Evolutionary conservation across 2,797 vertebrate species (phyloP).

Genomic region (Etheostoma nigrum): DNA sequence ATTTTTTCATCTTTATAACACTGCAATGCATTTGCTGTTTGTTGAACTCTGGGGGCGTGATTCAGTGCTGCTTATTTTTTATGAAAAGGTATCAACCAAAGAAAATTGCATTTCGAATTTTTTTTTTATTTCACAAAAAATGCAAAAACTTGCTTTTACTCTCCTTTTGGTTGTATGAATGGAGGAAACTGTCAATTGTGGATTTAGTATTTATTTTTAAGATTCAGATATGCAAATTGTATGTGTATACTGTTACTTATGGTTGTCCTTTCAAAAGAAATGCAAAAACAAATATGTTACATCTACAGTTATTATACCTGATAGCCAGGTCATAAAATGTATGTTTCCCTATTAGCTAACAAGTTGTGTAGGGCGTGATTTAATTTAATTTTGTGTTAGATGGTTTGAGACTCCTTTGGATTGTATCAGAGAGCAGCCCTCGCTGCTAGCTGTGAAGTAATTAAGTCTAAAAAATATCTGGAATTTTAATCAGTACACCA

Average conservation of each 20-base stretch:
- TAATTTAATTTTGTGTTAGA: constrained; percentile 6
- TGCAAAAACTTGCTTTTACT: background rate
- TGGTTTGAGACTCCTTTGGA: background rate
- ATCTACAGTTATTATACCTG: background rate
- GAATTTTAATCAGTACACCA: constrained; percentile 1
- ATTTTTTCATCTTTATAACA: background rate
- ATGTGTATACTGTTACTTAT: background rate
- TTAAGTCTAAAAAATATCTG: constrained; percentile 10
- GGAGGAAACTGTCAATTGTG: background rate
- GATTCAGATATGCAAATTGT: background rate
- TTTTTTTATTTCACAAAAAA: background rate
- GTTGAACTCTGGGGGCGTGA: background rate
- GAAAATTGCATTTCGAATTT: background rate
- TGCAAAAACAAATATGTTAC: background rate
- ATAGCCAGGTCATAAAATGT: background rate
- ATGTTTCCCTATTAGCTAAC: constrained; percentile 6
- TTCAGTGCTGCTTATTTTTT: background rate
- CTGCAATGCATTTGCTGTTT: background rate
- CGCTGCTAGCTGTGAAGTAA: background rate
- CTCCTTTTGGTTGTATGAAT: background rate
- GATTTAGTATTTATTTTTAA: background rate
- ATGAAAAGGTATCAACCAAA: background rate
- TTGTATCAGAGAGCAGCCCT: background rate
- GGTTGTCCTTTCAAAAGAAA: background rate
- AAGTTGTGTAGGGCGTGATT: constrained; percentile 4